Conservation (phyloP, 2,888 invertebrate species). For the Drosophila phalerata region DNA sequence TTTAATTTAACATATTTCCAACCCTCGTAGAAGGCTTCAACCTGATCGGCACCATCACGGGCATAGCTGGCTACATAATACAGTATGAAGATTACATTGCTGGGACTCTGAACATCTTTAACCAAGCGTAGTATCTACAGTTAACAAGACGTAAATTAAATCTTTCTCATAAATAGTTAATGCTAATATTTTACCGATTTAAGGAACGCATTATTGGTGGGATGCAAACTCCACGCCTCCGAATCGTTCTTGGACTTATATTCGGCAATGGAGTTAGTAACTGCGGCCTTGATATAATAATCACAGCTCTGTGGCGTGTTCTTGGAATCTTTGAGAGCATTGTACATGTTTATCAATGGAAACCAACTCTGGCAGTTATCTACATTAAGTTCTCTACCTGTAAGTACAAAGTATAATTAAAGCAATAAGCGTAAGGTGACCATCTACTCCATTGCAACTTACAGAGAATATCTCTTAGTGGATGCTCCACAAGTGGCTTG, state of each 20-base stretch:
- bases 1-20: slow-evolving; percentile 81
- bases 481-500: slow-evolving; percentile 83
- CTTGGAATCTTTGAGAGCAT: slow-evolving; percentile 77
- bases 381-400: slow-evolving; percentile 84
- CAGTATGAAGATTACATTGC: slow-evolving; percentile 83
- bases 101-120: slow-evolving; percentile 77
- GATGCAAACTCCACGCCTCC: slow-evolving; percentile 84
- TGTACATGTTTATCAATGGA: slow-evolving; percentile 84
- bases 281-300: slow-evolving; percentile 84
- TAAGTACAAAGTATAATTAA: not conserved
- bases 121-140: slow-evolving; percentile 82
- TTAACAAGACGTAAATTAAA: not conserved
- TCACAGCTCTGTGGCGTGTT: slow-evolving; percentile 82
- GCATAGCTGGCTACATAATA: slow-evolving; percentile 84
- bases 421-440: not conserved
- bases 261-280: slow-evolving; percentile 84
- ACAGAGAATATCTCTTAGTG: slow-evolving; percentile 83
- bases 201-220: slow-evolving; percentile 85
- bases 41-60: slow-evolving; percentile 85
- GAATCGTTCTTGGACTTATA: slow-evolving; percentile 81
- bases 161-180: not conserved
- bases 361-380: slow-evolving; percentile 85
- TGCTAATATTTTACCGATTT: slow-evolving; percentile 77
- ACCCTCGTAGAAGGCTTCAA: slow-evolving; percentile 85
- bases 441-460: not conserved